Conservation (phyloP, 2,113 vertebrate species). For the Eudorcas thomsonii region DNA sequence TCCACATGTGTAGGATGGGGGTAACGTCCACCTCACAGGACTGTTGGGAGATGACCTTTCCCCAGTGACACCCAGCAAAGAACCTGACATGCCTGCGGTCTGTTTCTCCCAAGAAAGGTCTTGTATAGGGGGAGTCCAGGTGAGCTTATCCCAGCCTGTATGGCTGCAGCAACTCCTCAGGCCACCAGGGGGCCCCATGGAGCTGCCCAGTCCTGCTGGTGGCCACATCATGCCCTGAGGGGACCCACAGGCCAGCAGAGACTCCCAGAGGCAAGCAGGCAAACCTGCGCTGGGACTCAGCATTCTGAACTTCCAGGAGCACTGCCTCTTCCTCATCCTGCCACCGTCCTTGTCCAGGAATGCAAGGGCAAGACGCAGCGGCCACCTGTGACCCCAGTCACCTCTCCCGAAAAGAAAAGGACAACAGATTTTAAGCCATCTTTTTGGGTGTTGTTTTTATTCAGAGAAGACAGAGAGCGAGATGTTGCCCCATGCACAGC, state of each 20-base stretch:
- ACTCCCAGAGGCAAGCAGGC: no score
- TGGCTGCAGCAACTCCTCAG: not conserved
- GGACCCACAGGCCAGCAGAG: not conserved
- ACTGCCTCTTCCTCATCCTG: accelerated
- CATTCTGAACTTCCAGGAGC: not conserved
- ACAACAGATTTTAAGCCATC: not conserved
- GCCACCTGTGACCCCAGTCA: not conserved
- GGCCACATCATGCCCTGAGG: accelerated
- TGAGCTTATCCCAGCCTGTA: accelerated
- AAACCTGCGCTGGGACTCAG: accelerated
- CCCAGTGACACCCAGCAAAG: not conserved
- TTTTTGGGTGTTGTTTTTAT: not conserved
- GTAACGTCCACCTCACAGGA: accelerated
- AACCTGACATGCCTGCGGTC: accelerated
- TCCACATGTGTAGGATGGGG: not conserved
- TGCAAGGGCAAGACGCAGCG: not conserved
- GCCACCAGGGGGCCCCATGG: constrained; percentile 59
- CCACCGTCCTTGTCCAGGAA: not conserved
- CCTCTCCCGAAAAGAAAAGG: not conserved
- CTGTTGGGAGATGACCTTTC: not conserved
- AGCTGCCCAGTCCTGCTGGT: not conserved
- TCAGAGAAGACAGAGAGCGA: not conserved
- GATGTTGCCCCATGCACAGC: not conserved
- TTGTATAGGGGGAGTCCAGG: accelerated
- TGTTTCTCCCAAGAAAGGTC: not conserved